These are phyloP conservation scores for Parus major DNA, from an alignment of 2,113 vertebrate genomes.

Conservation along the genomic window DNA sequence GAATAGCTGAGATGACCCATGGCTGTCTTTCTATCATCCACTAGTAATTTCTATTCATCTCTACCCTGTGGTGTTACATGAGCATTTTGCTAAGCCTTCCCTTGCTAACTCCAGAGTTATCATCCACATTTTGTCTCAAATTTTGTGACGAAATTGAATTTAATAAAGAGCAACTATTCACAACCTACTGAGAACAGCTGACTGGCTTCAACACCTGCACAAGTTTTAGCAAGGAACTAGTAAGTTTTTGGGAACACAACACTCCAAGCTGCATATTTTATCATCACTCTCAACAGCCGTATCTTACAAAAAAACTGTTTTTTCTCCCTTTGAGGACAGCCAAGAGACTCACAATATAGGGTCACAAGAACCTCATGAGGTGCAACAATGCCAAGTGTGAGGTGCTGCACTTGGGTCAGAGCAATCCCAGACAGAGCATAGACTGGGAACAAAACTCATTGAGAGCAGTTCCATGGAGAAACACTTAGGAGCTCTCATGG, in stretches of 20 bases:
- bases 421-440: background rate
- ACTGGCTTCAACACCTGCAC: background rate
- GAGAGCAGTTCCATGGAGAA: background rate
- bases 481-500: background rate
- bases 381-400: background rate
- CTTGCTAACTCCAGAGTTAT: background rate
- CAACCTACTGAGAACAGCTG: background rate
- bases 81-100: fast-evolving
- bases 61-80: fast-evolving
- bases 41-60: background rate
- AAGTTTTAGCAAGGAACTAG: background rate
- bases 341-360: background rate
- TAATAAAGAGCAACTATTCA: background rate
- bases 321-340: background rate
- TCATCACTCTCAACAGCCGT: background rate
- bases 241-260: background rate
- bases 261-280: background rate
- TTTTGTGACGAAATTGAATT: background rate
- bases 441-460: background rate
- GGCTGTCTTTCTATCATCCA: background rate
- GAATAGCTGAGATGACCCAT: background rate
- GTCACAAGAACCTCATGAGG: background rate
- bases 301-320: background rate
- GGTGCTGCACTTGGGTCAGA: background rate
- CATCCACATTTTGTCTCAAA: background rate